phyloP scores from a whole-genome alignment of 2,888 invertebrate genomes.

The Malacosoma neustria region DNA sequence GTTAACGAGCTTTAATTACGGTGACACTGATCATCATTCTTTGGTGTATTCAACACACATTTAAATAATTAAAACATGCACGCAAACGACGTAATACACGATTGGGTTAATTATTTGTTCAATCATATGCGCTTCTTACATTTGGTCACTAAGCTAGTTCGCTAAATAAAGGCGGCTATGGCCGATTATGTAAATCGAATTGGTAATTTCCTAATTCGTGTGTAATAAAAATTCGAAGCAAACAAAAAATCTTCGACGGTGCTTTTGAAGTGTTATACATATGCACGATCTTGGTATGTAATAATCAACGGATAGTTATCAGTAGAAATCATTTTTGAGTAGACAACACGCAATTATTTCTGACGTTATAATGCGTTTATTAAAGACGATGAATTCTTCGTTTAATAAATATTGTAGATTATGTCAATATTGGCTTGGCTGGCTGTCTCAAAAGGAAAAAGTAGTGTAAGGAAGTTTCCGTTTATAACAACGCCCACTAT shows the following conservation, averaged over 20 bases:
- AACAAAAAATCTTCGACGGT: constrained; percentile 9
- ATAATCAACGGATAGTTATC: too few relatives aligned
- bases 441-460: constrained; percentile 58
- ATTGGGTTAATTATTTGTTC: constrained; percentile 49
- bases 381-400: constrained; percentile 40
- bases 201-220: constrained; percentile 52
- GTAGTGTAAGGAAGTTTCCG: constrained; percentile 61
- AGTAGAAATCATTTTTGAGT: constrained; percentile 40
- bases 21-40: constrained; percentile 47
- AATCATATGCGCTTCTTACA: constrained; percentile 27
- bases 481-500: too few relatives aligned
- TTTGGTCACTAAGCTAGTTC: constrained; percentile 26
- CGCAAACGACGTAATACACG: constrained; percentile 31
- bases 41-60: constrained; percentile 19
- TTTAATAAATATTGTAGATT: constrained; percentile 43
- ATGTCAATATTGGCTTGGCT: constrained; percentile 56
- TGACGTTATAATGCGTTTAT: constrained; percentile 26
- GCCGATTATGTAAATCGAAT: constrained; percentile 51
- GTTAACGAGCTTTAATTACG: constrained; percentile 25
- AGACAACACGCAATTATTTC: constrained; percentile 32
- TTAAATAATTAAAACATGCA: constrained; percentile 23
- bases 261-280: too few relatives aligned
- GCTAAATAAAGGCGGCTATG: constrained; percentile 43
- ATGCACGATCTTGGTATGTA: too few relatives aligned
- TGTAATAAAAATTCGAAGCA: constrained; percentile 25